Percentiles rank a stretch among this genome's conserved stretches.
Conservation (phyloP, 2,888 invertebrate genomes). For the Colletes collaris region DNA sequence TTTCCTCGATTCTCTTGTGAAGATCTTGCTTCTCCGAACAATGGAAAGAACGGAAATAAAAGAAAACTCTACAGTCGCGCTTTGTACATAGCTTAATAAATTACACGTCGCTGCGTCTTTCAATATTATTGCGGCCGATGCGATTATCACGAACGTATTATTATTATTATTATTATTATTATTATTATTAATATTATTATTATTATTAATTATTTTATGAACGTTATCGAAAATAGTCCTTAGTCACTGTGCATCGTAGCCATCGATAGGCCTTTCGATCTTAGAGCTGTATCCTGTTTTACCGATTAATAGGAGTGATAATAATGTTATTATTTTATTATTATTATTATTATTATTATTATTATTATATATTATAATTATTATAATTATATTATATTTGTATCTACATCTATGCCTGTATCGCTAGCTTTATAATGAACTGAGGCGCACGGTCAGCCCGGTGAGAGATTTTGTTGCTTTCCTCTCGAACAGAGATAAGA, state of each 20-base stretch:
- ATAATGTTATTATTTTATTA: constrained; percentile 78
- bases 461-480: constrained; percentile 55
- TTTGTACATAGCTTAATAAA: constrained; percentile 79
- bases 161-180: constrained; percentile 75
- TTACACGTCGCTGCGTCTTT: constrained; percentile 67
- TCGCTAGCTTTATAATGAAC: constrained; percentile 72
- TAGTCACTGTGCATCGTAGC: constrained; percentile 69
- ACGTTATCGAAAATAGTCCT: constrained; percentile 64
- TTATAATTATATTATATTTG: constrained; percentile 70
- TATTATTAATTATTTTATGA: constrained; percentile 73
- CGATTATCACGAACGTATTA: constrained; percentile 68
- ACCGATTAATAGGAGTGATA: constrained; percentile 80
- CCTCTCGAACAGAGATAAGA: constrained; percentile 66
- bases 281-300: constrained; percentile 74
- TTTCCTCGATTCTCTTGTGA: neutral
- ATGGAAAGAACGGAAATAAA: constrained; percentile 3
- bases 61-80: constrained; percentile 77
- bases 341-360: constrained; percentile 68
- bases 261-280: constrained; percentile 57
- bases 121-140: constrained; percentile 65
- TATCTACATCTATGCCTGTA: constrained; percentile 69
- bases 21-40: constrained; percentile 16
- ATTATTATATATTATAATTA: constrained; percentile 69
- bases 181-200: constrained; percentile 77
- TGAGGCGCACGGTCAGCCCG: constrained; percentile 66